phyloP scores from a whole-genome alignment of 2,797 vertebrate species.

The Lagocephalus sceleratus region DNA sequence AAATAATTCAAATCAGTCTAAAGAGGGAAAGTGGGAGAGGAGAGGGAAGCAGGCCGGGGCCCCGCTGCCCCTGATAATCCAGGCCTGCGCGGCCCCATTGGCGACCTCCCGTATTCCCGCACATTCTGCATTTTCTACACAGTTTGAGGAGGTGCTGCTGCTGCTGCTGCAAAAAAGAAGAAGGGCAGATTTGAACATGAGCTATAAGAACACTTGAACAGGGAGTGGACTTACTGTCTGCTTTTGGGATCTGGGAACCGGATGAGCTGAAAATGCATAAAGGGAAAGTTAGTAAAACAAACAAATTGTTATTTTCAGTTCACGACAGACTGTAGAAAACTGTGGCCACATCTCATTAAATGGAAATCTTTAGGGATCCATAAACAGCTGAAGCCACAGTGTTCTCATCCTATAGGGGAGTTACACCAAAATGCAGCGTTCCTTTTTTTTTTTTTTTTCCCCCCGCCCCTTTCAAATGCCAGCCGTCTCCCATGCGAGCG shows the following conservation, averaged over 20 bases:
- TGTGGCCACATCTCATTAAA: constrained; percentile 42
- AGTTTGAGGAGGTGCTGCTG: constrained; percentile 74
- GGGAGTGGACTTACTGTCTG: constrained; percentile 64
- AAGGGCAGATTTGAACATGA: neutral
- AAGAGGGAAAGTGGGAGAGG: too few species aligned
- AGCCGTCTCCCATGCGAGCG: constrained; percentile 55
- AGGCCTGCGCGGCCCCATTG: constrained; percentile 8
- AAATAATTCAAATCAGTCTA: too few species aligned
- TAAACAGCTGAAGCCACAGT: constrained; percentile 50
- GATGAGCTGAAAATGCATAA: constrained; percentile 57
- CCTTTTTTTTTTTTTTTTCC: neutral
- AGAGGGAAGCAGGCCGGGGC: too few species aligned
- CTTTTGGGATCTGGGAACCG: constrained; percentile 70
- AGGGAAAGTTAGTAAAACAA: neutral
- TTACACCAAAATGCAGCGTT: constrained; percentile 38
- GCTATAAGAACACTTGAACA: neutral
- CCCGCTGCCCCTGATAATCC: too few species aligned
- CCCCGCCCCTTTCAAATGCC: constrained; percentile 29
- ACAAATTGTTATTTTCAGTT: neutral
- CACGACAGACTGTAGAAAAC: constrained; percentile 23
- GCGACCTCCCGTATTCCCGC: constrained; percentile 11
- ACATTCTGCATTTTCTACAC: constrained; percentile 56
- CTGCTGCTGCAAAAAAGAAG: constrained; percentile 55
- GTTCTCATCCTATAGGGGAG: constrained; percentile 9
- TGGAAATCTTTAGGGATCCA: neutral